A percentile compares a stretch with the other conserved stretches of the same genome.
Conservation (phyloP, 1,140 invertebrate species). For the Lethocerus indicus region DNA sequence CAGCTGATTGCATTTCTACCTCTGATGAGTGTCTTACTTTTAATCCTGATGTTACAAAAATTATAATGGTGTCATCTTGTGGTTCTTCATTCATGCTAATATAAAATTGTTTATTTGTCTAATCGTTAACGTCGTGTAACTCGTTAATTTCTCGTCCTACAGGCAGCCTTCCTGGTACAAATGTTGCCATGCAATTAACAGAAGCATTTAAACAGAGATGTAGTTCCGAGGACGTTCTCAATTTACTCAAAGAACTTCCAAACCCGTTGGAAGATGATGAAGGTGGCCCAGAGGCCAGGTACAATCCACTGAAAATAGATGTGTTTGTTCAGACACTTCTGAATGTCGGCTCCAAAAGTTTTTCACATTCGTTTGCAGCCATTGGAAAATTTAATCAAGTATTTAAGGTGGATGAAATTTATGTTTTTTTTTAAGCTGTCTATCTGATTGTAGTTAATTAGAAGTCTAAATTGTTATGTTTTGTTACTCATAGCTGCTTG, state of each 20-base stretch:
- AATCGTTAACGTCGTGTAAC: neutral
- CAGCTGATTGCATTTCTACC: too few species aligned
- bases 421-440: neutral
- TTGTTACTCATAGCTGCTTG: constrained; percentile 47
- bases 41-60: neutral
- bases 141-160: constrained; percentile 19
- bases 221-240: constrained; percentile 78
- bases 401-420: constrained; percentile 50
- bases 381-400: constrained; percentile 93
- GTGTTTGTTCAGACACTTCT: constrained; percentile 91
- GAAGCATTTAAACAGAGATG: constrained; percentile 74
- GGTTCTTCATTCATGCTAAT: neutral
- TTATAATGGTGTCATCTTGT: neutral
- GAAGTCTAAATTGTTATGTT: neutral
- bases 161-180: constrained; percentile 65
- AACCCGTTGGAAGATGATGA: constrained; percentile 53
- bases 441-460: neutral
- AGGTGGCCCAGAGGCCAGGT: constrained; percentile 36
- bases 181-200: constrained; percentile 68
- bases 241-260: constrained; percentile 70
- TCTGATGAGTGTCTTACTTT: too few species aligned
- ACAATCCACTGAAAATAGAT: constrained; percentile 87
- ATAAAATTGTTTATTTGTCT: neutral
- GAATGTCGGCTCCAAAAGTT: constrained; percentile 87
- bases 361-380: constrained; percentile 94